A percentile compares a stretch with the other conserved stretches of the same genome.
These are phyloP conservation scores for Drosophila greeni DNA, from an alignment of 2,888 invertebrate genomes.

Conservation along the genomic window DNA sequence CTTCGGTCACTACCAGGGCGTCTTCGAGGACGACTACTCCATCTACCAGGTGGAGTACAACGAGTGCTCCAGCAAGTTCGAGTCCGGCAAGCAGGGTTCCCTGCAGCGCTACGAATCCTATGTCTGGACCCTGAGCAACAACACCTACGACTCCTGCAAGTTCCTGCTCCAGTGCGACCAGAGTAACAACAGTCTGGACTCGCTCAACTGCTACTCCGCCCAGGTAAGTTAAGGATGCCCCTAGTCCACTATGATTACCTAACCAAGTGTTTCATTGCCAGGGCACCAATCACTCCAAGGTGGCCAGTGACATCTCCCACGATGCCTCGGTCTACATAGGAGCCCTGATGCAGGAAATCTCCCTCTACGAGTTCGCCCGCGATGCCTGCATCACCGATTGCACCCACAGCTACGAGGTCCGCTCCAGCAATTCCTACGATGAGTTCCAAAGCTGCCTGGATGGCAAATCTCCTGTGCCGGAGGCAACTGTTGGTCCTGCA, in stretches of 20 bases:
- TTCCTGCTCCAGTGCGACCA: conserved; percentile 28
- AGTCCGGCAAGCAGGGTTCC: background rate
- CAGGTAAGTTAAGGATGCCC: conserved; percentile 25
- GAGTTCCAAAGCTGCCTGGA: conserved; percentile 49
- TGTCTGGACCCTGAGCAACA: conserved; percentile 18
- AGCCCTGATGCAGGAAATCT: conserved; percentile 33
- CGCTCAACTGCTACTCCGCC: conserved; percentile 42
- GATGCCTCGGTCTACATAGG: conserved; percentile 30
- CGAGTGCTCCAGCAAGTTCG: conserved; percentile 27
- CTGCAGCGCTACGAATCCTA: conserved; percentile 10
- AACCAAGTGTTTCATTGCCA: conserved; percentile 1
- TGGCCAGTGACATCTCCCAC: conserved; percentile 46
- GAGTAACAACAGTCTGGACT: conserved; percentile 1
- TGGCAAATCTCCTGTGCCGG: conserved; percentile 43
- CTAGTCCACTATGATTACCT: too few relatives aligned
- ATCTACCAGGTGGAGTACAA: conserved; percentile 40
- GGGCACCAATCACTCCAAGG: conserved; percentile 37
- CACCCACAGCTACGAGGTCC: conserved; percentile 40
- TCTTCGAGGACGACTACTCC: conserved; percentile 40
- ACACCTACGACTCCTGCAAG: conserved; percentile 27
- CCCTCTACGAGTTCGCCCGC: conserved; percentile 27
- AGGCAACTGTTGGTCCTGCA: background rate
- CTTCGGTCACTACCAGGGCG: conserved; percentile 47
- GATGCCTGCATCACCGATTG: conserved; percentile 40
- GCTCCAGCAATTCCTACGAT: conserved; percentile 30